A percentile compares a stretch with the other conserved stretches of the same genome.
Evolutionary conservation across 2,888 invertebrate genomes (phyloP).

Genomic region (Parelbella ahira): DNA sequence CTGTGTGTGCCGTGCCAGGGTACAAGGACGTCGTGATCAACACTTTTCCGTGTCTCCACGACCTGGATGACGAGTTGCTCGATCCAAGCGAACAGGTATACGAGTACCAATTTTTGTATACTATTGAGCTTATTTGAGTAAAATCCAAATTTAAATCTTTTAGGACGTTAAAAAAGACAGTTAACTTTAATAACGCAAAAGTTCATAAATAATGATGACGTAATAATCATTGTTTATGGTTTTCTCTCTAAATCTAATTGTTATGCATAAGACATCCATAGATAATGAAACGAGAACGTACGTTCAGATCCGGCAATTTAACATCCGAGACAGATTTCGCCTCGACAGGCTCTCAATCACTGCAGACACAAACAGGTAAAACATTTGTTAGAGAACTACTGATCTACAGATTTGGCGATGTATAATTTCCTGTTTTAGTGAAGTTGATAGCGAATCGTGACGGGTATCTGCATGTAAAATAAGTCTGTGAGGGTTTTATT

Average conservation of each 20-base stretch:
- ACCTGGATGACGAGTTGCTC: conserved; percentile 51
- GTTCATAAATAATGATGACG: too few relatives aligned
- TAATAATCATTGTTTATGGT: too few relatives aligned
- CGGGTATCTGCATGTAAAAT: too few relatives aligned
- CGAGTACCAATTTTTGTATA: too few relatives aligned
- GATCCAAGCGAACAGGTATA: conserved; percentile 60
- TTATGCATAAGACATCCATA: too few relatives aligned
- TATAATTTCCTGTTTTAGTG: conserved; percentile 7
- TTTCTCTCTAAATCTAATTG: too few relatives aligned
- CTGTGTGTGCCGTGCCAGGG: conserved; percentile 51
- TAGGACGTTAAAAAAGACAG: too few relatives aligned
- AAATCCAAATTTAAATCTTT: too few relatives aligned
- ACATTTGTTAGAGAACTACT: conserved; percentile 6
- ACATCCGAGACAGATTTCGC: conserved; percentile 10
- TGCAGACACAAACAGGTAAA: conserved; percentile 2
- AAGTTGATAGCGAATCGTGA: too few relatives aligned
- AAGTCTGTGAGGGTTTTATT: too few relatives aligned
- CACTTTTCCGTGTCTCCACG: conserved; percentile 55
- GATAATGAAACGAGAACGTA: not conserved
- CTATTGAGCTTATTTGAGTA: too few relatives aligned
- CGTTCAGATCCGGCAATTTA: conserved; percentile 1
- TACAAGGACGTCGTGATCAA: conserved; percentile 60
- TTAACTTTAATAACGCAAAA: too few relatives aligned
- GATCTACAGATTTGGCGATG: conserved; percentile 2
- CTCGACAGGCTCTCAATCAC: conserved; percentile 14